These are phyloP conservation scores for Candoia aspera DNA, from an alignment of 2,113 vertebrate species.

Conservation along the genomic window DNA sequence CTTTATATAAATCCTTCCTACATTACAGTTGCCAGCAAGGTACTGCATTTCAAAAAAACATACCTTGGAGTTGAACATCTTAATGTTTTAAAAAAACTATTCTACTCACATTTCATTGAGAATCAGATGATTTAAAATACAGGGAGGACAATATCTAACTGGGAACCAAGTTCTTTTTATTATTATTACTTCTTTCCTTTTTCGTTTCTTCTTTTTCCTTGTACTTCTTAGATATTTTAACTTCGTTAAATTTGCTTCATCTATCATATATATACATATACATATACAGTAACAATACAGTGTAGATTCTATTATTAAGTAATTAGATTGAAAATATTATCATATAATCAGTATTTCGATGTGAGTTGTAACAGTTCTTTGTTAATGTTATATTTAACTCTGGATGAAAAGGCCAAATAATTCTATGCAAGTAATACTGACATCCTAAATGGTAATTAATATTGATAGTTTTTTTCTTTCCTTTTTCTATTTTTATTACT, in stretches of 20 bases:
- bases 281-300: background rate
- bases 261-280: background rate
- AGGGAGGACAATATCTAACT: background rate
- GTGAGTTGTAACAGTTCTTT: background rate
- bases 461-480: background rate
- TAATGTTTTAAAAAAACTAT: accelerated
- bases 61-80: background rate
- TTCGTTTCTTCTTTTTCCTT: background rate
- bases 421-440: background rate
- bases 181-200: background rate
- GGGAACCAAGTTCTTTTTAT: background rate
- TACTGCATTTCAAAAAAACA: background rate
- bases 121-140: background rate
- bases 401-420: background rate
- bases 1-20: background rate
- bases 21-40: background rate
- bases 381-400: background rate
- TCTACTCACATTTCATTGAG: background rate
- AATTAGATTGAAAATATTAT: background rate
- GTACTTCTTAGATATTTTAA: background rate
- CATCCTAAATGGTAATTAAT: background rate
- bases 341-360: background rate
- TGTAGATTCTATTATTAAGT: background rate
- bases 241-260: background rate
- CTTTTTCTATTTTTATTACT: background rate